phyloP scores from a whole-genome alignment of 2,888 invertebrate species.

The Rotaria macrura region DNA sequence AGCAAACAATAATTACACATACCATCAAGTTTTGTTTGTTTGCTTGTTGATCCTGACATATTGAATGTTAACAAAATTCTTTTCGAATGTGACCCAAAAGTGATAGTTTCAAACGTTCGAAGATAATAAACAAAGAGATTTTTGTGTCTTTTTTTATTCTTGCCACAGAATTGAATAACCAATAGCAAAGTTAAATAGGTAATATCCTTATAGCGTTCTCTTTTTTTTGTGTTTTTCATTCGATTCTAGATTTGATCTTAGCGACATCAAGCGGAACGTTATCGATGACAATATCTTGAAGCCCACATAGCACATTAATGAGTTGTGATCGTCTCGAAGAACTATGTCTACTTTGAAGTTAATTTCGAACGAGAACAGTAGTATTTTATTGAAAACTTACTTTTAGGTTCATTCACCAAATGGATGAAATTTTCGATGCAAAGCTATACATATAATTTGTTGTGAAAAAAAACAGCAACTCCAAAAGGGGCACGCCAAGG shows the following conservation, averaged over 20 bases:
- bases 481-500: too few species aligned
- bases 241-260: neutral
- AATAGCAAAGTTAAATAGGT: neutral
- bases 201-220: too few species aligned
- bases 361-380: too few species aligned
- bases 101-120: neutral
- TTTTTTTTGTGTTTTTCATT: neutral
- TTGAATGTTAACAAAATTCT: neutral
- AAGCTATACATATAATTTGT: too few species aligned
- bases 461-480: too few species aligned
- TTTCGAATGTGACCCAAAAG: neutral
- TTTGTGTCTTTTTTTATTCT: neutral
- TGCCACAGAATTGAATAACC: neutral
- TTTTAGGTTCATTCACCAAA: too few species aligned
- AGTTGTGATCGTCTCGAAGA: too few species aligned
- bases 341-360: too few species aligned
- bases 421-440: too few species aligned
- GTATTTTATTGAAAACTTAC: too few species aligned
- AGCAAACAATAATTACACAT: neutral
- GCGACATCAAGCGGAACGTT: neutral
- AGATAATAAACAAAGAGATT: neutral
- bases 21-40: conserved; percentile 1
- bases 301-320: too few species aligned
- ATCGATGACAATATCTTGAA: too few species aligned
- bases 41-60: neutral